A percentile compares a stretch with the other conserved stretches of the same genome.
phyloP scores from a whole-genome alignment of 2,113 vertebrate species.

The Girardinichthys multiradiatus region DNA sequence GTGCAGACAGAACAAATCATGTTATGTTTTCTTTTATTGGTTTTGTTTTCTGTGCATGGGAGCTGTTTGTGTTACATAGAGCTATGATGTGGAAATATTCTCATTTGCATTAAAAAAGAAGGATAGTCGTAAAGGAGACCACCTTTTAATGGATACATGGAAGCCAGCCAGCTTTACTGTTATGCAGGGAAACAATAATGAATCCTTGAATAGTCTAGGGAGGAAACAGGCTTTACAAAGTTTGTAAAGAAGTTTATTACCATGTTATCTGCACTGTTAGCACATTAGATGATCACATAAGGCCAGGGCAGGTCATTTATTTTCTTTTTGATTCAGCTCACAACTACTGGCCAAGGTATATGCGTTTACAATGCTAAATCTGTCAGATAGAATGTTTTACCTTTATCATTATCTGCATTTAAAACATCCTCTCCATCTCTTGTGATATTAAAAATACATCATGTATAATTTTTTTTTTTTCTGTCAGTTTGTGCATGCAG shows the following conservation, averaged over 20 bases:
- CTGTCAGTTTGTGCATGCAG: constrained; percentile 52
- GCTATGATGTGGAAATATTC: constrained; percentile 8
- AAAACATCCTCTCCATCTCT: constrained; percentile 34
- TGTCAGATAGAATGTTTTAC: constrained; percentile 57
- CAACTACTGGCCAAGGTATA: constrained; percentile 24
- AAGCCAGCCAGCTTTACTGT: constrained; percentile 43
- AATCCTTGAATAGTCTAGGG: constrained; percentile 52
- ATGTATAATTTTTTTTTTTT: constrained; percentile 68
- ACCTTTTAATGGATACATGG: constrained; percentile 45
- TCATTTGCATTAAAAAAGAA: constrained; percentile 41
- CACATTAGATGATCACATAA: constrained; percentile 51
- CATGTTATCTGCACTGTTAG: constrained; percentile 52
- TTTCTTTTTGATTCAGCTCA: constrained; percentile 42
- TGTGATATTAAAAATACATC: constrained; percentile 58
- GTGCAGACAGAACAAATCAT: constrained; percentile 20
- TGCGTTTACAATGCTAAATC: constrained; percentile 36
- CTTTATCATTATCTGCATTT: constrained; percentile 36
- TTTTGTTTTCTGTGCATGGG: not conserved
- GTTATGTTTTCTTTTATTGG: constrained; percentile 23
- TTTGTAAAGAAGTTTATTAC: constrained; percentile 59
- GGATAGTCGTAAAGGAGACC: constrained; percentile 35
- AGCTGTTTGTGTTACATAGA: constrained; percentile 6
- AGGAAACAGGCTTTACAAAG: constrained; percentile 48
- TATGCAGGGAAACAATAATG: constrained; percentile 46
- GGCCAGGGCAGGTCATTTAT: constrained; percentile 46